Conservation (phyloP, 2,113 vertebrate species). For the Alces alces region DNA sequence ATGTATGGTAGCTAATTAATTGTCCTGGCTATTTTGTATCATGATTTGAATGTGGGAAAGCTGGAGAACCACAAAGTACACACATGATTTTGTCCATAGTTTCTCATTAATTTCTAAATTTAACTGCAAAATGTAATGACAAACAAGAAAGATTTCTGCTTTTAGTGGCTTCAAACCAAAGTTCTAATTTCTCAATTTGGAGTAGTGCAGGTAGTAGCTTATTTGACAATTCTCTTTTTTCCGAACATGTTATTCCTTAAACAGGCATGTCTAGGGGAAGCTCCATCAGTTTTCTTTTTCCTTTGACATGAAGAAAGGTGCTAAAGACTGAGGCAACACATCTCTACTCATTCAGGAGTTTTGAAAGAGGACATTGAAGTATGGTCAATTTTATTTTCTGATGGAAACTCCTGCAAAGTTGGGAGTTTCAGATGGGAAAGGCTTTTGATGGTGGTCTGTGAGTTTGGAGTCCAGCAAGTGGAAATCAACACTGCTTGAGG, state of each 20-base stretch:
- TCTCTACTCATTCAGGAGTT: constrained; percentile 24
- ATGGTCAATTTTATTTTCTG: constrained; percentile 69
- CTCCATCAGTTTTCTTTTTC: not conserved
- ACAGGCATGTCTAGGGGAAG: not conserved
- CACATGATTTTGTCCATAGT: constrained; percentile 50
- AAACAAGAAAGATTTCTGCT: constrained; percentile 68
- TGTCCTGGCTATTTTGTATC: constrained; percentile 22
- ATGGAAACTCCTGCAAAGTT: constrained; percentile 63
- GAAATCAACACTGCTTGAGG: not conserved
- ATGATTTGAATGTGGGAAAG: constrained; percentile 42
- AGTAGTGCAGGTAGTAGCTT: constrained; percentile 48
- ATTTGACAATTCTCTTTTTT: constrained; percentile 32
- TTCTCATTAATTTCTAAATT: constrained; percentile 54
- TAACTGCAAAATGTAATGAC: constrained; percentile 65
- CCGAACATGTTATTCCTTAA: not conserved
- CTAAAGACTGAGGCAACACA: constrained; percentile 35
- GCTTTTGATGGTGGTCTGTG: constrained; percentile 31
- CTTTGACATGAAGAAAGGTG: not conserved
- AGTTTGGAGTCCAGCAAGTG: not conserved
- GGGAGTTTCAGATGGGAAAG: not conserved
- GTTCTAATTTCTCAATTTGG: constrained; percentile 49
- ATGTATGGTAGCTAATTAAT: constrained; percentile 53
- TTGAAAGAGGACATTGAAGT: constrained; percentile 66
- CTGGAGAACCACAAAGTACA: constrained; percentile 13
- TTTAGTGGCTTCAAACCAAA: constrained; percentile 42